These are phyloP conservation scores for Liodrosophila aerea DNA, from an alignment of 2,888 invertebrate species.

Conservation along the genomic window DNA sequence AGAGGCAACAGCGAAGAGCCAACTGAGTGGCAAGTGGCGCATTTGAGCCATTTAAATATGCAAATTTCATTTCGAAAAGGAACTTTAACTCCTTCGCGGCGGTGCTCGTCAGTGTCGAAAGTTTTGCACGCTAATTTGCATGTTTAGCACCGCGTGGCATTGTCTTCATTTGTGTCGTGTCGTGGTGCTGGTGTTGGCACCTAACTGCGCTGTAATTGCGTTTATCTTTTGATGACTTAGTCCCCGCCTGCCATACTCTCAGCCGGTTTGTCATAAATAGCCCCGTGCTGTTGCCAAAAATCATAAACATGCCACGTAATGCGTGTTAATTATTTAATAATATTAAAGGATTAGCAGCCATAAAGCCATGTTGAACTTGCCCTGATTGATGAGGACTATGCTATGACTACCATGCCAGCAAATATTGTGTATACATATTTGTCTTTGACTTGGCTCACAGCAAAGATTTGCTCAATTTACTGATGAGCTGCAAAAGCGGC, in stretches of 20 bases:
- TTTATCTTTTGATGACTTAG: slow-evolving; percentile 73
- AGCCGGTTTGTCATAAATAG: slow-evolving; percentile 45
- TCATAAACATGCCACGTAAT: slow-evolving; percentile 67
- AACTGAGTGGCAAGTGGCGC: slow-evolving; percentile 59
- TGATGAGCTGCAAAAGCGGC: slow-evolving; percentile 39
- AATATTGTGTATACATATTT: slow-evolving; percentile 17
- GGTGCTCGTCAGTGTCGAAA: slow-evolving; percentile 49
- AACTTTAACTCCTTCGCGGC: slow-evolving; percentile 69
- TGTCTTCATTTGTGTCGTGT: slow-evolving; percentile 48
- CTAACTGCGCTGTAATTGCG: slow-evolving; percentile 67
- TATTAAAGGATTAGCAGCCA: slow-evolving; percentile 68
- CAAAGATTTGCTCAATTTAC: slow-evolving; percentile 39
- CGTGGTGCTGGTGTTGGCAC: slow-evolving; percentile 19
- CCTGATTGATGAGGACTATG: slow-evolving; percentile 53
- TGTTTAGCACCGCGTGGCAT: slow-evolving; percentile 65
- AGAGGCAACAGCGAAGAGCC: not conserved
- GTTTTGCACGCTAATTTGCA: slow-evolving; percentile 70
- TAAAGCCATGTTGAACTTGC: slow-evolving; percentile 13
- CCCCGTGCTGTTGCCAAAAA: slow-evolving; percentile 32
- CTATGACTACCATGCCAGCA: slow-evolving; percentile 4
- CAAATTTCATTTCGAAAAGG: slow-evolving; percentile 66
- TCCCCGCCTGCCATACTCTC: slow-evolving; percentile 42
- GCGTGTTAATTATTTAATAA: slow-evolving; percentile 74
- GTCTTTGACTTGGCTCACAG: slow-evolving; percentile 16
- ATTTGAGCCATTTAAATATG: slow-evolving; percentile 73